Conservation (phyloP, 2,888 invertebrate species). For the Bellardia pandia region DNA sequence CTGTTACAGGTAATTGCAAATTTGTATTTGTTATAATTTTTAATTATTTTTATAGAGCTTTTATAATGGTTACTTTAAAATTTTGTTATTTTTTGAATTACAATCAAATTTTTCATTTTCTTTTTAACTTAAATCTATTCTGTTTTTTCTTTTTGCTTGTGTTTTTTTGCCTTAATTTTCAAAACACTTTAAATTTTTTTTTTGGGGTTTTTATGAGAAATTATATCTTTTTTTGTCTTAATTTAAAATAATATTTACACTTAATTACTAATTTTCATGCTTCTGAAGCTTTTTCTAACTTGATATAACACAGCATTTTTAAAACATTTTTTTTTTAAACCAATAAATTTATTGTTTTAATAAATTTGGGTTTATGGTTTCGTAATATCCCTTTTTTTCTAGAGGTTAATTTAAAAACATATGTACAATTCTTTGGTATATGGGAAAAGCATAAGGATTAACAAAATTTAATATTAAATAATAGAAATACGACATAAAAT, state of each 20-base stretch:
- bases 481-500: constrained; percentile 81
- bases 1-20: too few species aligned
- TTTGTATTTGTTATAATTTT: too few species aligned
- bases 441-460: constrained; percentile 81
- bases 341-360: neutral
- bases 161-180: neutral
- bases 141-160: too few species aligned
- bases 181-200: constrained; percentile 33
- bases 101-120: too few species aligned
- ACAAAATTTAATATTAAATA: constrained; percentile 81
- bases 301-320: constrained; percentile 47
- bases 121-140: neutral
- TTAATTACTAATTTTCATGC: constrained; percentile 4
- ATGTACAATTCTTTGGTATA: constrained; percentile 81
- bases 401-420: constrained; percentile 76
- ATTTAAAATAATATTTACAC: constrained; percentile 46
- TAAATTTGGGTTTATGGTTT: neutral
- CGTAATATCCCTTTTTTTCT: neutral
- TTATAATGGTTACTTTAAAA: too few species aligned
- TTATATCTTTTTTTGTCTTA: neutral
- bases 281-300: constrained; percentile 29
- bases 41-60: too few species aligned
- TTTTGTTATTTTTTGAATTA: too few species aligned
- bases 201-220: too few species aligned
- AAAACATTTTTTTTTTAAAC: neutral